Percentiles rank a stretch among this genome's conserved stretches.
Evolutionary conservation across 2,797 vertebrate species (phyloP).

Genomic region (Trematocara caparti): DNA sequence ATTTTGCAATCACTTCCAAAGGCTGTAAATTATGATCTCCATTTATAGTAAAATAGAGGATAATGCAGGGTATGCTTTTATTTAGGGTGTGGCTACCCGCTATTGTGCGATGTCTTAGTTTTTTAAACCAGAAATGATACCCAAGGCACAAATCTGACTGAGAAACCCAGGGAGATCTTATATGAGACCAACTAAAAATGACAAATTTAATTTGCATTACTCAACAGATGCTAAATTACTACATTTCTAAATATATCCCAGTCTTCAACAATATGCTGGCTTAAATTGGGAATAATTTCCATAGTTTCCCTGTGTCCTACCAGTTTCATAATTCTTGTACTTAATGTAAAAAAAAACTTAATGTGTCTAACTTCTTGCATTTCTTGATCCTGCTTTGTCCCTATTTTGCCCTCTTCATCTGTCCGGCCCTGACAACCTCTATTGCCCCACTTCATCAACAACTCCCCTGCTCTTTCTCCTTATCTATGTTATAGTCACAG

Average conservation of each 20-base stretch:
- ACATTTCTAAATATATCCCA: not conserved
- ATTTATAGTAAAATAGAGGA: fast-evolving
- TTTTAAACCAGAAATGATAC: not conserved
- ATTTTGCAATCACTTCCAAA: not conserved
- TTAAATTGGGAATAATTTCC: not conserved
- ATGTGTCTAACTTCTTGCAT: conserved; percentile 44
- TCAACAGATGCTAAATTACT: not conserved
- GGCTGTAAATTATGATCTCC: not conserved
- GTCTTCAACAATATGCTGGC: not conserved
- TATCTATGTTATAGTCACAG: conserved; percentile 73
- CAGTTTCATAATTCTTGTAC: conserved; percentile 2
- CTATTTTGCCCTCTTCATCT: conserved; percentile 24
- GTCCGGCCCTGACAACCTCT: conserved; percentile 50
- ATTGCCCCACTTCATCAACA: conserved; percentile 1
- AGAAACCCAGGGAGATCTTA: not conserved
- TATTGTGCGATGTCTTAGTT: not conserved
- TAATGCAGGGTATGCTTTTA: not conserved
- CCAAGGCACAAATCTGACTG: not conserved
- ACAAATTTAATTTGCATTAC: not conserved
- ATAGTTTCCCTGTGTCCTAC: conserved; percentile 23
- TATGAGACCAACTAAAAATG: not conserved
- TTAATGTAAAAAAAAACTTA: not conserved
- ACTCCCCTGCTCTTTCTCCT: conserved; percentile 57
- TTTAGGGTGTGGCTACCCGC: not conserved
- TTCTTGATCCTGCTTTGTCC: conserved; percentile 12